phyloP scores from a whole-genome alignment of 2,113 vertebrate genomes.

The Recurvirostra avosetta region DNA sequence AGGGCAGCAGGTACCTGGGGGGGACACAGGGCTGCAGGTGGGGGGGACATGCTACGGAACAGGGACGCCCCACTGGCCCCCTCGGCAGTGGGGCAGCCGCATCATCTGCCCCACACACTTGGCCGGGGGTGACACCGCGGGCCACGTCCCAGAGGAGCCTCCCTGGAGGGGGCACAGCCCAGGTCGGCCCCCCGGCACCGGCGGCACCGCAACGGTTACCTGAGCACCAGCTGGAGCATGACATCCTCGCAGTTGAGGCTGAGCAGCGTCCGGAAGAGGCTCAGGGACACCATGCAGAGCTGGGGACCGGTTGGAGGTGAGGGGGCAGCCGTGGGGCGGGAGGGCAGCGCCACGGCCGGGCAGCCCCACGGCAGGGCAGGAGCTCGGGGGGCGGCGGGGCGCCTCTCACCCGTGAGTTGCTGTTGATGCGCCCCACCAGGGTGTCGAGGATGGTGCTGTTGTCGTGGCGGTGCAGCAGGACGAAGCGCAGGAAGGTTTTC shows the following conservation, averaged over 20 bases:
- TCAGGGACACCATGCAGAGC: conserved; percentile 97
- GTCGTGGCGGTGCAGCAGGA: conserved; percentile 92
- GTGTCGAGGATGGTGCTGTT: conserved; percentile 92
- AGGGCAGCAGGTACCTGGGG: conserved; percentile 92
- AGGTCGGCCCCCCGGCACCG: accelerated
- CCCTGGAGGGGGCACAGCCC: neutral
- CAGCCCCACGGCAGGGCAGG: neutral
- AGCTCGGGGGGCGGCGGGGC: neutral
- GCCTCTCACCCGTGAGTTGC: conserved; percentile 88
- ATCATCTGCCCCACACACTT: accelerated
- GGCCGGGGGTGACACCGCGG: no score
- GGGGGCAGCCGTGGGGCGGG: neutral
- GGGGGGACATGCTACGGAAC: accelerated
- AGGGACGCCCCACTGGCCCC: neutral
- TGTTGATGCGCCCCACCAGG: conserved; percentile 90
- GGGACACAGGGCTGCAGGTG: neutral
- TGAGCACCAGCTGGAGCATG: conserved; percentile 95
- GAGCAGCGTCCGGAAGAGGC: conserved; percentile 93
- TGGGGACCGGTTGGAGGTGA: conserved; percentile 28
- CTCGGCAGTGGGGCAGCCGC: neutral
- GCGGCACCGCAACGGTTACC: conserved; percentile 57
- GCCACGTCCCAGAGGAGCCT: neutral
- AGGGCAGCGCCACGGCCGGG: no score
- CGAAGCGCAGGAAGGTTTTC: conserved; percentile 92
- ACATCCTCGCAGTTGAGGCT: conserved; percentile 95